Evolutionary conservation across 2,888 invertebrate species (phyloP).

Genomic region (Lasioglossum oenotherae): DNA sequence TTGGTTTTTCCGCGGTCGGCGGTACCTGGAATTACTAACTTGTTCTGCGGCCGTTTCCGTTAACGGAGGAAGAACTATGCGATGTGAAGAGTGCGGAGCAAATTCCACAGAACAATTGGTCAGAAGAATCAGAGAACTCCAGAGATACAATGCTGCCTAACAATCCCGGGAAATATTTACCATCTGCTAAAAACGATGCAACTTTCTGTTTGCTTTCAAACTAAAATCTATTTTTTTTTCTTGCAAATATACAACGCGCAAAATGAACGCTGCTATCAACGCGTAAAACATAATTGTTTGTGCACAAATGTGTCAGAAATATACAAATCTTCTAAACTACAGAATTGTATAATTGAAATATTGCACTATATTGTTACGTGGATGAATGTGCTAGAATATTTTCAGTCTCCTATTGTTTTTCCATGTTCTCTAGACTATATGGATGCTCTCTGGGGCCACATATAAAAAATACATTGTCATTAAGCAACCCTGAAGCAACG

Average conservation of each 20-base stretch:
- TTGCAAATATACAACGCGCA: no score
- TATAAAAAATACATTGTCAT: background rate
- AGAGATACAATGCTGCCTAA: background rate
- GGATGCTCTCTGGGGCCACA: background rate
- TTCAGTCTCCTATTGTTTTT: background rate
- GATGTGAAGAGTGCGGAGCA: constrained; percentile 7
- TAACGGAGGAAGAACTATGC: constrained; percentile 22
- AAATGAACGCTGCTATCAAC: no score
- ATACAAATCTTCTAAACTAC: background rate
- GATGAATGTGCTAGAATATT: background rate
- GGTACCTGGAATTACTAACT: constrained; percentile 26
- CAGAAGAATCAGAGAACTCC: background rate
- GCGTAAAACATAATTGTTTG: background rate
- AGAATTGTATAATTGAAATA: background rate
- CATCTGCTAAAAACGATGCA: background rate
- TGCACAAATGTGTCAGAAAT: background rate
- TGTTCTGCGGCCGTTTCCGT: constrained; percentile 28
- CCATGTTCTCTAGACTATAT: background rate
- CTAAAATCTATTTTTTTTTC: background rate
- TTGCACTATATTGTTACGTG: background rate
- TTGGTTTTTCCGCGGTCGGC: constrained; percentile 10
- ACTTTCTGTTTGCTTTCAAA: background rate
- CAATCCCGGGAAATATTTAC: background rate
- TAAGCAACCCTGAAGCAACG: background rate
- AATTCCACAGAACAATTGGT: constrained; percentile 20